phyloP scores from a whole-genome alignment of 2,888 invertebrate genomes.

The Meta bourneti region DNA sequence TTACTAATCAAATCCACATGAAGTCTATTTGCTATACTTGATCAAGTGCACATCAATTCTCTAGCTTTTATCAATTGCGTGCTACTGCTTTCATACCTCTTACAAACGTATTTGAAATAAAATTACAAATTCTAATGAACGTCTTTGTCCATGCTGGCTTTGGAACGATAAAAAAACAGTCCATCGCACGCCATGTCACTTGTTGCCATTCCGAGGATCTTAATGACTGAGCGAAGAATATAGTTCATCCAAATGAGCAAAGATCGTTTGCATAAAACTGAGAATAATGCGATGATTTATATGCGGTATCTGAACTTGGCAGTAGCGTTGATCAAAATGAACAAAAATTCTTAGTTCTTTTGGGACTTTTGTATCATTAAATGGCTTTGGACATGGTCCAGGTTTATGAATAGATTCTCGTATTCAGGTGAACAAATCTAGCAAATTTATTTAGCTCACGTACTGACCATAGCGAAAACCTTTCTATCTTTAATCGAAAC shows the following conservation, averaged over 20 bases:
- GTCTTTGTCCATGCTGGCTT: no score
- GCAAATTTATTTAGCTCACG: slow-evolving; percentile 32
- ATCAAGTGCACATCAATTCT: no score
- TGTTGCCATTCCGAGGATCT: slow-evolving; percentile 10
- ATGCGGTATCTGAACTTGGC: slow-evolving; percentile 14
- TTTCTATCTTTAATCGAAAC: neutral
- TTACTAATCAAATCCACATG: no score
- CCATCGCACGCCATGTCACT: slow-evolving; percentile 18
- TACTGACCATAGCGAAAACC: neutral
- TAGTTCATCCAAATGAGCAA: neutral
- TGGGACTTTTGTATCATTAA: neutral
- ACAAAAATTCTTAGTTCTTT: slow-evolving; percentile 1
- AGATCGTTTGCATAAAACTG: neutral
- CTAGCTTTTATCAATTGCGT: no score
- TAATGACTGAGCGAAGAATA: neutral
- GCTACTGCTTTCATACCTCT: no score
- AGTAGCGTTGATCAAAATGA: slow-evolving; percentile 5
- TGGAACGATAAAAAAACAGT: neutral
- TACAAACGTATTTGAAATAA: neutral
- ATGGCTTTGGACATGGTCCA: slow-evolving; percentile 22
- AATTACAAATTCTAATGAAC: neutral
- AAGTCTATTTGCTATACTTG: no score
- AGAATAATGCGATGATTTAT: neutral
- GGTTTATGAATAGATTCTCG: neutral
- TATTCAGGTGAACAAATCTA: neutral